Evolutionary conservation across 2,888 invertebrate genomes (phyloP), one percentile per base, ranked within the genome.

Genomic region (Galerucella pusilla): DNA sequence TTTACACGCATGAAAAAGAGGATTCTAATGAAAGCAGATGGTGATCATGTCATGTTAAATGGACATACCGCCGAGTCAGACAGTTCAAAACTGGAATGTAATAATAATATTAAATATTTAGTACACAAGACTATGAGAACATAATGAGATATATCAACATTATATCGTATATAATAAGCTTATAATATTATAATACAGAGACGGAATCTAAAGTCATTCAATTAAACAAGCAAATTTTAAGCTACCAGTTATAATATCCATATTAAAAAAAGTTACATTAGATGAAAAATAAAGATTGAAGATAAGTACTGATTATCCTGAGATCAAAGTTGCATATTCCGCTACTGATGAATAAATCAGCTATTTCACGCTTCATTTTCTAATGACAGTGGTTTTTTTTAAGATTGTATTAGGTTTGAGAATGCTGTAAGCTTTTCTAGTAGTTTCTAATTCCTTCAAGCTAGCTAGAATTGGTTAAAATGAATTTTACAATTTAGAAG

Each of bases 1-100:
- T 28, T 35, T 54, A 64, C 49, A 45, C 63, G n/a, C 52, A n/a
- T 52, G n/a, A 52, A 25, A 71, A 71, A 75, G 75, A 71, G 71
- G 68, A 63, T 71, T 71, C 71, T 75, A 75, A 75, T 75, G 75
- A 75, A 71, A 75, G 57, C 75, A 72, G 72, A 75, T 75, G 75
- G 71, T 72, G 68, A 68, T 7, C 35, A 42, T 42, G 35, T 75
- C 64, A 59, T 61, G 65, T 75, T 16, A 65, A 71, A 68, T 71
- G 63, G 68, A 72, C 75, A 75, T 75, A 72, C 71, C 75, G 61
- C 59, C 68, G 72, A 64, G 68, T 75, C 75, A 66, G 42, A 67
- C 70, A 52, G 35, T 20, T 52, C 66, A 69, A 75, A 72, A 71
- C 75, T 72, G 72, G 75, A 75, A 71, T 75, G 25, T 57, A 60